Percentiles rank a stretch among this genome's conserved stretches.
Conservation (phyloP, 2,888 invertebrate genomes). For the Tachina fera region DNA sequence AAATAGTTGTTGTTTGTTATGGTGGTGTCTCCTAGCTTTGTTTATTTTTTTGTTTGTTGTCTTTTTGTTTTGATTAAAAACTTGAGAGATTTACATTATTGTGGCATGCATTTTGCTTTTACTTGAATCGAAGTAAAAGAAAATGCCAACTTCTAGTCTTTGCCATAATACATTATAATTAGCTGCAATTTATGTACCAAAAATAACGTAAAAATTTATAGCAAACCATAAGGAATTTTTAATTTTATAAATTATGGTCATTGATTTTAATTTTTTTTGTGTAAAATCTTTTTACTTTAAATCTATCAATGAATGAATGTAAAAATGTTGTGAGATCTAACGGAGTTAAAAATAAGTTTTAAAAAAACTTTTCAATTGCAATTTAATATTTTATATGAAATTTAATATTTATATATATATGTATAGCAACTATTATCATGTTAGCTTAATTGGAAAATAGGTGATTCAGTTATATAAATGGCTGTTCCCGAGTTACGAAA, state of each 20-base stretch:
- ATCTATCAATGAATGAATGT: constrained; percentile 55
- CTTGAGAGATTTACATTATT: constrained; percentile 50
- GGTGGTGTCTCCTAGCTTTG: constrained; percentile 28
- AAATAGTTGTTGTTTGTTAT: constrained; percentile 36
- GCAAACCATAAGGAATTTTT: constrained; percentile 70
- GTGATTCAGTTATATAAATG: no score
- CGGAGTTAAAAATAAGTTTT: constrained; percentile 23
- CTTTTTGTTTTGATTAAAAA: constrained; percentile 18
- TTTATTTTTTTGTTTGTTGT: constrained; percentile 2
- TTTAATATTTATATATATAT: background rate
- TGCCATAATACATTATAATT: constrained; percentile 73
- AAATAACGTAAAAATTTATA: constrained; percentile 69
- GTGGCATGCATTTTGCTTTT: constrained; percentile 41
- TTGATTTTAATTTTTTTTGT: constrained; percentile 54
- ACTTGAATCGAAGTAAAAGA: constrained; percentile 8
- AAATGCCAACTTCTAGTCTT: constrained; percentile 54
- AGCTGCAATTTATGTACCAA: constrained; percentile 73
- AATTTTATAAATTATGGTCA: constrained; percentile 68
- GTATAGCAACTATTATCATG: constrained; percentile 36
- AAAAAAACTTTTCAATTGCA: constrained; percentile 2
- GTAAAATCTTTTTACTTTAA: constrained; percentile 9
- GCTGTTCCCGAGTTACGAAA: no score
- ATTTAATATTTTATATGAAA: constrained; percentile 14
- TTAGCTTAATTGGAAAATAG: constrained; percentile 7
- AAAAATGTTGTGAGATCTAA: constrained; percentile 22